Percentiles rank a stretch among this genome's conserved stretches.
These are phyloP conservation scores for Rynchops niger DNA, from an alignment of 2,113 vertebrate species.

Conservation along the genomic window DNA sequence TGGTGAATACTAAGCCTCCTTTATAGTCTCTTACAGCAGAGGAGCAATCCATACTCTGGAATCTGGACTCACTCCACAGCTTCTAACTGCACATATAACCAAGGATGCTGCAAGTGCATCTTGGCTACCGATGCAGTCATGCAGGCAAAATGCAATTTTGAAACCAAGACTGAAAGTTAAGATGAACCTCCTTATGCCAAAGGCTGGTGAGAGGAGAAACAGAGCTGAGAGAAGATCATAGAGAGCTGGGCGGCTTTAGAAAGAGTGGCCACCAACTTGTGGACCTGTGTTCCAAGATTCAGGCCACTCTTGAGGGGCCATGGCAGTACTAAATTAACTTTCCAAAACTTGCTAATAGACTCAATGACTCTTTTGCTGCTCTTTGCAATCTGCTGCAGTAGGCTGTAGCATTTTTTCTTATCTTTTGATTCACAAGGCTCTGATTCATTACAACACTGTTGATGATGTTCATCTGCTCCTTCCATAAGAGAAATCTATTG, in stretches of 20 bases:
- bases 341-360: neutral
- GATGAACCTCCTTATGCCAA: neutral
- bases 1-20: neutral
- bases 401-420: neutral
- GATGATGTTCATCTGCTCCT: neutral
- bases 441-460: neutral
- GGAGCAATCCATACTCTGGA: neutral
- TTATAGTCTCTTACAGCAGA: neutral
- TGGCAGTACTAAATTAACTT: neutral
- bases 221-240: neutral
- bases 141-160: neutral
- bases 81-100: neutral
- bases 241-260: neutral
- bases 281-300: neutral
- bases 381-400: neutral
- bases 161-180: neutral
- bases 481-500: neutral
- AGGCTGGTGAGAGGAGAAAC: neutral
- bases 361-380: neutral
- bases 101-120: neutral
- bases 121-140: neutral
- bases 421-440: neutral
- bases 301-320: neutral
- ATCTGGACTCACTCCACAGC: neutral
- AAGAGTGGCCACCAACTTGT: neutral